A percentile compares a stretch with the other conserved stretches of the same genome.
Conservation (phyloP, 2,888 invertebrate genomes). For the Athalia rosae region DNA sequence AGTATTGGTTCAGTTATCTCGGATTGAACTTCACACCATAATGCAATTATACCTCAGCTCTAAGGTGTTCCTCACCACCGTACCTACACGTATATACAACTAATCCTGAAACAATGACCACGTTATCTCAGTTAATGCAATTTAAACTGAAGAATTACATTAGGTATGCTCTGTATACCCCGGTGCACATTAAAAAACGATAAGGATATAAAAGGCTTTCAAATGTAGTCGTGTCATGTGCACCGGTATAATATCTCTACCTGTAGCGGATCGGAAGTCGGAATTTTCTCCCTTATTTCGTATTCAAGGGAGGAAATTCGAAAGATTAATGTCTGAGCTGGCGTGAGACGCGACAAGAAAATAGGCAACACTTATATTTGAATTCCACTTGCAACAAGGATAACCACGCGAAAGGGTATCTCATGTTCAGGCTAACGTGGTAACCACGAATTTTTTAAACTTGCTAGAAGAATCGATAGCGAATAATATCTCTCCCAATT, state of each 20-base stretch:
- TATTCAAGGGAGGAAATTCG: constrained; percentile 30
- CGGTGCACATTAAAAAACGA: no score
- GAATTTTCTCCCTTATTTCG: constrained; percentile 19
- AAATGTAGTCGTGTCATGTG: no score
- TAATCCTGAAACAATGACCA: no score
- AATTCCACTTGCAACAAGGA: neutral
- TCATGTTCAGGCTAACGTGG: no score
- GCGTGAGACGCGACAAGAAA: neutral
- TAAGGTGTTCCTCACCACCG: no score
- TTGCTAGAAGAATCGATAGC: neutral
- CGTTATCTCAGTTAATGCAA: no score
- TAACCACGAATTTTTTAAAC: neutral
- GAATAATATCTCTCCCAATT: neutral
- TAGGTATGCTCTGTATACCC: no score
- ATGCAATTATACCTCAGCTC: neutral
- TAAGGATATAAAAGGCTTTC: no score
- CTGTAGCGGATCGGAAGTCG: neutral
- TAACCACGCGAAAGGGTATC: neutral
- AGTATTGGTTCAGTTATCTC: no score
- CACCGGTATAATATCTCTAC: no score
- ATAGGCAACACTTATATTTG: neutral
- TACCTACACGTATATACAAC: no score
- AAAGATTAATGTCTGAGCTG: neutral
- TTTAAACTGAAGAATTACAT: no score
- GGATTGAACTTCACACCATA: neutral